Evolutionary conservation across 2,888 invertebrate genomes (phyloP).

Genomic region (Escarpia spicata): DNA sequence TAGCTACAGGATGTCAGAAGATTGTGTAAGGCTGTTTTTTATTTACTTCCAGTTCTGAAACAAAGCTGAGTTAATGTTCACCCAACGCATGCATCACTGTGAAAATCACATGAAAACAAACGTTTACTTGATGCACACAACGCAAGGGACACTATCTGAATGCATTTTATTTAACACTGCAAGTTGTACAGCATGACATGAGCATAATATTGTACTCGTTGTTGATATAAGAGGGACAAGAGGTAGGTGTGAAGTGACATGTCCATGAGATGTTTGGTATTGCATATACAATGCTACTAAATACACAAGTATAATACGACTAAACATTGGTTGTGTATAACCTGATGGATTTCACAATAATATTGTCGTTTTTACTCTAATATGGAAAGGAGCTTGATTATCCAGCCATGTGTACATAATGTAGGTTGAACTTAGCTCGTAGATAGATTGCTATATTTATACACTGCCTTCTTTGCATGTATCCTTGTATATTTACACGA

Average conservation of each 20-base stretch:
- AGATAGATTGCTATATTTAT: slow-evolving; percentile 16
- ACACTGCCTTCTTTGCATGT: not conserved
- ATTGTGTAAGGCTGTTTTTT: not conserved
- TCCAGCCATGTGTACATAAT: not conserved
- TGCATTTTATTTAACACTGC: no score
- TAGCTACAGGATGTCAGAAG: not conserved
- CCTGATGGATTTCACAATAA: not conserved
- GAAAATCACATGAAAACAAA: not conserved
- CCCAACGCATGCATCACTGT: not conserved
- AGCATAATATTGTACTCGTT: not conserved
- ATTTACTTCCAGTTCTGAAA: not conserved
- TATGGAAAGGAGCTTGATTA: not conserved
- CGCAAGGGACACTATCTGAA: no score
- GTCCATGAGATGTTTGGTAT: not conserved
- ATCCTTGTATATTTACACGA: not conserved
- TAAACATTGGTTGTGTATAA: not conserved
- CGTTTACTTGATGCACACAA: not conserved
- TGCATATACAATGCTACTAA: not conserved
- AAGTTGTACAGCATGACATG: not conserved
- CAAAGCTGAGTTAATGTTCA: not conserved
- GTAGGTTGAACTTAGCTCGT: not conserved
- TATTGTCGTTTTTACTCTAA: not conserved
- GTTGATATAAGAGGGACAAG: not conserved
- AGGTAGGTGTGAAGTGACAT: not conserved
- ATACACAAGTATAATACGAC: not conserved